Evolutionary conservation across 2,113 vertebrate genomes (phyloP).

Genomic region (Rhabdomys dilectus): DNA sequence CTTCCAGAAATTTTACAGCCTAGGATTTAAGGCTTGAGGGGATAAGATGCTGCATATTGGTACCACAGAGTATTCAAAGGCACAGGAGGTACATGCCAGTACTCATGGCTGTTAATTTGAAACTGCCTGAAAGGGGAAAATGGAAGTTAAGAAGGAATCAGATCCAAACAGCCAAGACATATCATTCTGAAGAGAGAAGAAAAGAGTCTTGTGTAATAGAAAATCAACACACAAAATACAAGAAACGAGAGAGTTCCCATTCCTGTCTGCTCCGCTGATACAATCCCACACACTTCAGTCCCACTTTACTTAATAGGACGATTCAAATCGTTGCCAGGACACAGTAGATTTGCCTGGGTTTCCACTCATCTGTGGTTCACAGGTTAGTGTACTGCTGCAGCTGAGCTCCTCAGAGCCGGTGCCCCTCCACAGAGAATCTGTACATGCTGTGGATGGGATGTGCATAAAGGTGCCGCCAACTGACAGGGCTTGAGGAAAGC

Average conservation of each 20-base stretch:
- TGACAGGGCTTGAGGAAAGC: neutral
- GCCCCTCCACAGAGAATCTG: neutral
- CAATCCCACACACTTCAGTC: neutral
- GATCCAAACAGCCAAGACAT: conserved; percentile 21
- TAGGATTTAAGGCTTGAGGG: conserved; percentile 52
- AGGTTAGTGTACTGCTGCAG: neutral
- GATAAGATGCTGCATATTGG: conserved; percentile 14
- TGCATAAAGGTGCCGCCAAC: neutral
- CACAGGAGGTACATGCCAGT: neutral
- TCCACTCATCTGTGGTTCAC: neutral
- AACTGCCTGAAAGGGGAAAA: conserved; percentile 42
- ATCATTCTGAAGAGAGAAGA: neutral
- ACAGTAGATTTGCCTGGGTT: neutral
- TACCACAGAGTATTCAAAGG: conserved; percentile 48
- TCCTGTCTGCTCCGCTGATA: neutral
- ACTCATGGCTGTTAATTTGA: neutral
- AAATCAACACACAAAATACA: neutral
- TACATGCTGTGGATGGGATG: neutral
- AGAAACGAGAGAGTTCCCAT: neutral
- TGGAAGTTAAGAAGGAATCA: conserved; percentile 49
- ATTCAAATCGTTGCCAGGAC: neutral
- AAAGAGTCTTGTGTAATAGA: neutral
- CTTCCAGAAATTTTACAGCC: conserved; percentile 27
- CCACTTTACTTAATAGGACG: neutral
- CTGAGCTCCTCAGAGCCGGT: neutral